These are phyloP conservation scores for Drosophila gaucha DNA, from an alignment of 2,888 invertebrate species.

Conservation along the genomic window DNA sequence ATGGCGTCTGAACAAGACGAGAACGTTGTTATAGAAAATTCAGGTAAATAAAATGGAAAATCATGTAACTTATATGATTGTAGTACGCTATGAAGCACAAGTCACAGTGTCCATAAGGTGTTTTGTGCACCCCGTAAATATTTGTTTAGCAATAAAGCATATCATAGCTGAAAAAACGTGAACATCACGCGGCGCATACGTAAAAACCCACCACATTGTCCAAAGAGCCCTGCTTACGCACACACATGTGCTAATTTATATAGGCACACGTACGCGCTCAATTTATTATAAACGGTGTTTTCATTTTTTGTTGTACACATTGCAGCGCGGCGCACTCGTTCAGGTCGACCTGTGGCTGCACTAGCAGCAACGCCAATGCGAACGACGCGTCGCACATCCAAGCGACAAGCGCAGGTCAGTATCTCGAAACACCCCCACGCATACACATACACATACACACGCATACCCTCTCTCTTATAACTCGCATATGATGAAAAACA, in stretches of 20 bases:
- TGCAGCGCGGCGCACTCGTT: conserved; percentile 87
- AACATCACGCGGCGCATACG: conserved; percentile 64
- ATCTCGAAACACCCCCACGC: conserved; percentile 7
- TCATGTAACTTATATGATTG: neutral
- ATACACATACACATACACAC: neutral
- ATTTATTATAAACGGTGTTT: conserved; percentile 17
- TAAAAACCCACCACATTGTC: conserved; percentile 37
- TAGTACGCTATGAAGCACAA: conserved; percentile 10
- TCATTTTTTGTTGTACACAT: conserved; percentile 7
- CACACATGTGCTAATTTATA: conserved; percentile 1
- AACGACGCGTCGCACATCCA: conserved; percentile 79
- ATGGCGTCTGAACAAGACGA: conserved; percentile 85
- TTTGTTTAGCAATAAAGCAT: neutral
- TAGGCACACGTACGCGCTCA: conserved; percentile 12
- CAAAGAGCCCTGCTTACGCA: conserved; percentile 13
- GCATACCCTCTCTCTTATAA: neutral
- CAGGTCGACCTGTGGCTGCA: conserved; percentile 85
- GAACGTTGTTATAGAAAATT: conserved; percentile 81
- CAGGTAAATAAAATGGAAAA: conserved; percentile 74
- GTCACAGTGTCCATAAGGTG: neutral
- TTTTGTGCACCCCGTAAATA: neutral
- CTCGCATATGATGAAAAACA: conserved; percentile 78
- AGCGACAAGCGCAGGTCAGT: conserved; percentile 81
- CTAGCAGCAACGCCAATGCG: conserved; percentile 67
- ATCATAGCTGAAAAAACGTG: conserved; percentile 31